Conservation (phyloP, 2,113 vertebrate genomes). For the Macquaria australasica region DNA sequence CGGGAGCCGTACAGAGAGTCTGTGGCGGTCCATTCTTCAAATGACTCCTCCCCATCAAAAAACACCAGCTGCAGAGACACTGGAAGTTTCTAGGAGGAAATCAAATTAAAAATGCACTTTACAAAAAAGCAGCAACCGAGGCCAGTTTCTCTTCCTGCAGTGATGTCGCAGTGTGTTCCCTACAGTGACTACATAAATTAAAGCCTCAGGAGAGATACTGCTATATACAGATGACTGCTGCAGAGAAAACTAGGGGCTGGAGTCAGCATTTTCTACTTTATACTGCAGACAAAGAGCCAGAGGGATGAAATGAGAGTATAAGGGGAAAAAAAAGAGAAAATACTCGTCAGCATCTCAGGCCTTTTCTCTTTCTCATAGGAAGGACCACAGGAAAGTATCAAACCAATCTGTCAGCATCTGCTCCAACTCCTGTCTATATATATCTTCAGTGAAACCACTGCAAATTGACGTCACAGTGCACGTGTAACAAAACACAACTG, state of each 20-base stretch:
- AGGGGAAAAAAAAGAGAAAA: background rate
- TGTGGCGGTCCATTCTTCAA: constrained; percentile 88
- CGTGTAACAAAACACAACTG: background rate
- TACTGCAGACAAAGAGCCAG: constrained; percentile 48
- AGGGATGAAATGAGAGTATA: constrained; percentile 1
- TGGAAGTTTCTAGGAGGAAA: constrained; percentile 69
- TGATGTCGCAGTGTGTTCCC: constrained; percentile 31
- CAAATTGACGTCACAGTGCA: background rate
- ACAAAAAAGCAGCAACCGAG: background rate
- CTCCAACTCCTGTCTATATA: background rate
- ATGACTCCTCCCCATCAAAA: constrained; percentile 92
- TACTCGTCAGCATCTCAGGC: constrained; percentile 42
- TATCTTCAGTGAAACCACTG: background rate
- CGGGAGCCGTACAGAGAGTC: constrained; percentile 93
- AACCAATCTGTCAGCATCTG: background rate
- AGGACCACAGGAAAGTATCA: background rate
- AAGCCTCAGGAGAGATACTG: constrained; percentile 49
- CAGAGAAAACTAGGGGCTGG: constrained; percentile 17
- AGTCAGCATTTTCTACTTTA: constrained; percentile 68
- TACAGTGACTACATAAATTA: constrained; percentile 50
- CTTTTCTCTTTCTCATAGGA: constrained; percentile 33
- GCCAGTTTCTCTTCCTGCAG: constrained; percentile 40
- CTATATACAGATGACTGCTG: constrained; percentile 57
- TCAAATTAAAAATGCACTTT: constrained; percentile 9
- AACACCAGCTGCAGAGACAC: constrained; percentile 91